Conservation (phyloP, 2,888 invertebrate genomes). For the Eilema sororculum region DNA sequence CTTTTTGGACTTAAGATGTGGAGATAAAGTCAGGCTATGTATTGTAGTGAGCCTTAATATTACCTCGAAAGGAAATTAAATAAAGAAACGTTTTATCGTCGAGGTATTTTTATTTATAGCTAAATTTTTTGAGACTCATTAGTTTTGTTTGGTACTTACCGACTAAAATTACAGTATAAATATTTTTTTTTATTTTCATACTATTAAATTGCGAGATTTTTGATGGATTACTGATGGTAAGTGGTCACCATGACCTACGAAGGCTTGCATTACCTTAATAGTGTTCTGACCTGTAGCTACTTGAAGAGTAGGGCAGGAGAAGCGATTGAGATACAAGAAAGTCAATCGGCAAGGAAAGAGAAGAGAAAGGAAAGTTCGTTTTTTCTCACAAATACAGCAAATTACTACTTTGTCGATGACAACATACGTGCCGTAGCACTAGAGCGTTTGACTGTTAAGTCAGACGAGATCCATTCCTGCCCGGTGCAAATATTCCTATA, state of each 20-base stretch:
- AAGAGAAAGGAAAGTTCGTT: too few species aligned
- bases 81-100: conserved; percentile 9
- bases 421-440: too few species aligned
- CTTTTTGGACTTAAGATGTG: conserved; percentile 45
- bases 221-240: background rate
- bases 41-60: conserved; percentile 7
- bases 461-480: too few species aligned
- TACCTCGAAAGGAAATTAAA: conserved; percentile 22
- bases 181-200: background rate
- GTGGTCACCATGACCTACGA: too few species aligned
- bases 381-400: background rate
- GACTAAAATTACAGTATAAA: background rate
- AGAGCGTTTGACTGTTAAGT: too few species aligned
- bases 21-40: conserved; percentile 26
- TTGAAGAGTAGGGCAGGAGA: background rate
- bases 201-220: background rate
- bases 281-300: background rate
- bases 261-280: background rate
- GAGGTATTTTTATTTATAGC: background rate
- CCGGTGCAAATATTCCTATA: too few species aligned
- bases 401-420: too few species aligned
- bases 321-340: background rate
- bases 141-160: background rate
- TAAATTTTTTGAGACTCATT: background rate
- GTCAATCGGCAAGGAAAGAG: too few species aligned